Percentiles rank a stretch among this genome's conserved stretches.
Conservation (phyloP, 1,140 invertebrate genomes). For the Rhysida immarginata region DNA sequence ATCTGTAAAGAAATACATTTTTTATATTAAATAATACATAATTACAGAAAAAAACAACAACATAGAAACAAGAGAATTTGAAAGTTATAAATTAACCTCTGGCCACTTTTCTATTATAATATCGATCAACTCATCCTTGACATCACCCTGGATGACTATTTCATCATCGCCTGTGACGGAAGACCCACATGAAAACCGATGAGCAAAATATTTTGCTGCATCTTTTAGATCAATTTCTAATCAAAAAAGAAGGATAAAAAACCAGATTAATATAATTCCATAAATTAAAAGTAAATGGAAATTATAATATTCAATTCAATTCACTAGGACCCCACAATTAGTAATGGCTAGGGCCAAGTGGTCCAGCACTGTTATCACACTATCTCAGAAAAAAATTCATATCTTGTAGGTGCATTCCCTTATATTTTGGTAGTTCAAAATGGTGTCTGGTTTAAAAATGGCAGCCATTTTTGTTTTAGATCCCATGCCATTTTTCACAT, state of each 20-base stretch:
- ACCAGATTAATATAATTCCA: background rate
- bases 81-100: slow-evolving; percentile 45
- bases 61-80: no score
- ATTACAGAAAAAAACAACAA: no score
- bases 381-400: no score
- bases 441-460: no score
- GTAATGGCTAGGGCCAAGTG: no score
- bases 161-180: slow-evolving; percentile 98
- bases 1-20: slow-evolving; percentile 32
- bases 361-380: no score
- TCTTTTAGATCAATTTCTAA: slow-evolving; percentile 94
- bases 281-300: no score
- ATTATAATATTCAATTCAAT: slow-evolving; percentile 7
- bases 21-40: no score
- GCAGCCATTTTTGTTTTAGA: no score
- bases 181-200: slow-evolving; percentile 95
- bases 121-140: slow-evolving; percentile 94
- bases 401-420: no score
- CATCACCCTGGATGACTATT: slow-evolving; percentile 96
- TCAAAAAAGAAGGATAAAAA: slow-evolving; percentile 17
- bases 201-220: slow-evolving; percentile 94
- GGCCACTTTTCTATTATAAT: slow-evolving; percentile 96
- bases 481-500: no score
- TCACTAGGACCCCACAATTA: slow-evolving; percentile 1
- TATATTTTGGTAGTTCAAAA: no score